phyloP scores from a whole-genome alignment of 2,888 invertebrate species.

The Drosophila demipolita region DNA sequence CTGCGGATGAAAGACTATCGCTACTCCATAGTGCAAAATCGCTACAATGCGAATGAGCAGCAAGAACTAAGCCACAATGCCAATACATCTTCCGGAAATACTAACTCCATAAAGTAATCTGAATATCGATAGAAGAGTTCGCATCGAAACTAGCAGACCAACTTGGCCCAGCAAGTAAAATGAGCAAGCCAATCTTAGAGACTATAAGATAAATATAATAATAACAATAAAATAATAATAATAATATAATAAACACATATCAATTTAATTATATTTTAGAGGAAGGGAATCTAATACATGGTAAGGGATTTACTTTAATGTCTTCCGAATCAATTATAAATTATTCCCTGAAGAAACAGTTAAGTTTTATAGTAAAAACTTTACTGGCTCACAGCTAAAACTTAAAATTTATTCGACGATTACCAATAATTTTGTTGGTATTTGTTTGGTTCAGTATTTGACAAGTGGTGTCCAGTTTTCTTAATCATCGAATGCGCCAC shows the following conservation, averaged over 20 bases:
- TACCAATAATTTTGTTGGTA: neutral
- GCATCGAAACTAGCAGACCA: neutral
- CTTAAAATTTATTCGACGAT: neutral
- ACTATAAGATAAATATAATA: too few species aligned
- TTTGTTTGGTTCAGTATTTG: neutral
- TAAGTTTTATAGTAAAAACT: neutral
- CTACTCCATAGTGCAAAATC: slow-evolving; percentile 45
- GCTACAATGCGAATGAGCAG: slow-evolving; percentile 30
- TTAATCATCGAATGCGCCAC: slow-evolving; percentile 63
- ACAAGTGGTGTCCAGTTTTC: neutral
- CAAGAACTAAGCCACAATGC: neutral
- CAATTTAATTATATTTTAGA: too few species aligned
- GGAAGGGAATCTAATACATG: too few species aligned
- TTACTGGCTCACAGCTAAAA: neutral
- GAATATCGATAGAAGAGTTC: neutral
- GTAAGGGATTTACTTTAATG: too few species aligned
- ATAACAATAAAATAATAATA: too few species aligned
- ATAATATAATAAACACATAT: too few species aligned
- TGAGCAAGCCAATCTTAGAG: too few species aligned
- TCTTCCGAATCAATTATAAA: too few species aligned
- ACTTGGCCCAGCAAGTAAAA: neutral
- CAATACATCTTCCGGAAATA: neutral
- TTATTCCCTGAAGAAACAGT: neutral
- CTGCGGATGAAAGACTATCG: slow-evolving; percentile 54
- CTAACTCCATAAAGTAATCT: neutral